Conservation (phyloP, 2,113 vertebrate species). For the Nymphicus hollandicus region DNA sequence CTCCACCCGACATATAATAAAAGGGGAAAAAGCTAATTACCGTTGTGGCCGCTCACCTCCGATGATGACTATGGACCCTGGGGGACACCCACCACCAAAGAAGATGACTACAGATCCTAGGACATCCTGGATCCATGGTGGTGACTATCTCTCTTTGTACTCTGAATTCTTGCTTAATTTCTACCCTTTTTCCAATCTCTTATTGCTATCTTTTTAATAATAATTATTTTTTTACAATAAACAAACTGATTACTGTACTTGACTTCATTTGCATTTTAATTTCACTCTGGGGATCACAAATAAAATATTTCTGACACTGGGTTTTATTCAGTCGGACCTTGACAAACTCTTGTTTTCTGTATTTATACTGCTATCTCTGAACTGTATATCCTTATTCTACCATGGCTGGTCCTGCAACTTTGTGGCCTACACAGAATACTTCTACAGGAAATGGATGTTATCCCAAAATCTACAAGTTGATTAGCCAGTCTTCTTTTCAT, state of each 20-base stretch:
- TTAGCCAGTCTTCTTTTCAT: not conserved
- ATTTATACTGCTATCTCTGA: not conserved
- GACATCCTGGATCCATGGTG: not conserved
- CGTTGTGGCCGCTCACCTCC: not conserved
- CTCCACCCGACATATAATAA: not conserved
- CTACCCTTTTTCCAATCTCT: not conserved
- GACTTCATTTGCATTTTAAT: not conserved
- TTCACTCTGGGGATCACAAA: not conserved
- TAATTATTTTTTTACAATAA: not conserved
- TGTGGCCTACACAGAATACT: not conserved
- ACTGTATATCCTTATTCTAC: not conserved
- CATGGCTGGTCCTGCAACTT: not conserved
- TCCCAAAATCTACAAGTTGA: not conserved
- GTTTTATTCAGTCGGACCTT: not conserved
- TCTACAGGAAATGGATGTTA: not conserved
- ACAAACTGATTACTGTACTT: not conserved
- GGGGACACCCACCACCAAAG: not conserved
- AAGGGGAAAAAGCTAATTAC: not conserved
- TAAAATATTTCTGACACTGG: not conserved
- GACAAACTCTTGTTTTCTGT: not conserved
- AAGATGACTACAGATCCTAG: not conserved
- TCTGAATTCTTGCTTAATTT: not conserved
- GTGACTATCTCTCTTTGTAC: not conserved
- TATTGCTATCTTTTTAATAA: not conserved
- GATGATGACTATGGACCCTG: not conserved